Evolutionary conservation across 2,888 invertebrate genomes (phyloP), one percentile per base, ranked within the genome.

Genomic region (Teleiodes luculella): DNA sequence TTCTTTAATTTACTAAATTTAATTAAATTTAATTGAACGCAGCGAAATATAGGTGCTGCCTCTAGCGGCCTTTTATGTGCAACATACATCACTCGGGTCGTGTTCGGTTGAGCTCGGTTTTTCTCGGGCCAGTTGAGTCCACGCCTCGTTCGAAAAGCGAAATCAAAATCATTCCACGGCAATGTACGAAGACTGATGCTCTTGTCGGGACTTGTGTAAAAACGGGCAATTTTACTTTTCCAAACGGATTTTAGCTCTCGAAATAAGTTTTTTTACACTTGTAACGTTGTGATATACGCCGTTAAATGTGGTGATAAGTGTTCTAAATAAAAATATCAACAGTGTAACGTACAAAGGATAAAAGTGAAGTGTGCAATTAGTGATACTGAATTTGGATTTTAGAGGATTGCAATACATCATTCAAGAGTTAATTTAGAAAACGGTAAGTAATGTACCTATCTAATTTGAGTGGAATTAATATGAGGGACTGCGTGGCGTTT

Each of bases 121-220:
- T 72, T 65, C 66, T 87, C 88, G 87, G 79, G 64, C 70, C 80
- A 87, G 88, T 88, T n/a, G n/a, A n/a, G n/a, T n/a, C n/a, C 88
- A 88, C 88, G 88, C 88, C 88, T 86, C 84, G 88, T 86, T 86
- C 86, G 80, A 82, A 85, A 87, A 87, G 83, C 84, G 87, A 87
- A 88, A 84, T 83, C 73, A 72, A 79, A 79, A 70, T 87, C 88
- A 87, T 87, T 89, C 84, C 86, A 85, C 83, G 85, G 84, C 86
- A 83, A 87, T 84, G 84, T 82, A 79, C 81, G 80, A 81, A 84
- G 83, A 86, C 85, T 88, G 88, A 88, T 83, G 83, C 87, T 85
- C 86, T 83, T 85, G 83, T 86, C 86, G 86, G 83, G 83, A 75
- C 81, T 75, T 65, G 75, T 71, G 83, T 86, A 77, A 72, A 79